These are phyloP conservation scores for Heliconius hermathena DNA, from an alignment of 1,140 invertebrate genomes.

Conservation along the genomic window DNA sequence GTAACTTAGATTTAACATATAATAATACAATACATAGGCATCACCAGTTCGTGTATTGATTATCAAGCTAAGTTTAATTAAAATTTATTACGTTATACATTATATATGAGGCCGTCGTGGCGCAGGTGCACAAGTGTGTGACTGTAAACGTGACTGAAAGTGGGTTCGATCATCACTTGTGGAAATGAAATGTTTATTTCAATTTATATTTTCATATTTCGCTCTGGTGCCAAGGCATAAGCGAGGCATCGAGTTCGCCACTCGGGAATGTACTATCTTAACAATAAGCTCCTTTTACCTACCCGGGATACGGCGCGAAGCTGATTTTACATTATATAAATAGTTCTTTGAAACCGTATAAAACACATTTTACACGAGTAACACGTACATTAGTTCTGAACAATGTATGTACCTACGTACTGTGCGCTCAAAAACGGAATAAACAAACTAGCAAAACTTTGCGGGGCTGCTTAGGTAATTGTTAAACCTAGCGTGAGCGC, in stretches of 20 bases:
- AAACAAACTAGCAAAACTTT: conserved; percentile 68
- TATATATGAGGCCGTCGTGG: too few species aligned
- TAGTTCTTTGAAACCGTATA: neutral
- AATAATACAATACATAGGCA: neutral
- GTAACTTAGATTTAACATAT: neutral
- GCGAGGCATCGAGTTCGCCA: too few species aligned
- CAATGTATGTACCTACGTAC: conserved; percentile 45
- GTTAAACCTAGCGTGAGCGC: conserved; percentile 76
- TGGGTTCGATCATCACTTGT: too few species aligned
- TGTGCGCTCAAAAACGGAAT: conserved; percentile 57
- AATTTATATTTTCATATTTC: too few species aligned
- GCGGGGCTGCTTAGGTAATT: conserved; percentile 76
- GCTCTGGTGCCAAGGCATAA: too few species aligned
- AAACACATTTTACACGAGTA: conserved; percentile 9
- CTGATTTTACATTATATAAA: neutral
- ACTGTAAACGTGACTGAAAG: too few species aligned
- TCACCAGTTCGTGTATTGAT: neutral
- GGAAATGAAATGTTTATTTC: too few species aligned
- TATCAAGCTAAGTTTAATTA: neutral
- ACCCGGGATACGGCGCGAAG: too few species aligned
- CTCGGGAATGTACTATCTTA: too few species aligned
- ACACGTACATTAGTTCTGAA: conserved; percentile 33
- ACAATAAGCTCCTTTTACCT: too few species aligned
- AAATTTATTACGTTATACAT: neutral
- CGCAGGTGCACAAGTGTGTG: too few species aligned